These are phyloP conservation scores for Alligator mississippiensis DNA, from an alignment of 2,113 vertebrate genomes.

Conservation along the genomic window DNA sequence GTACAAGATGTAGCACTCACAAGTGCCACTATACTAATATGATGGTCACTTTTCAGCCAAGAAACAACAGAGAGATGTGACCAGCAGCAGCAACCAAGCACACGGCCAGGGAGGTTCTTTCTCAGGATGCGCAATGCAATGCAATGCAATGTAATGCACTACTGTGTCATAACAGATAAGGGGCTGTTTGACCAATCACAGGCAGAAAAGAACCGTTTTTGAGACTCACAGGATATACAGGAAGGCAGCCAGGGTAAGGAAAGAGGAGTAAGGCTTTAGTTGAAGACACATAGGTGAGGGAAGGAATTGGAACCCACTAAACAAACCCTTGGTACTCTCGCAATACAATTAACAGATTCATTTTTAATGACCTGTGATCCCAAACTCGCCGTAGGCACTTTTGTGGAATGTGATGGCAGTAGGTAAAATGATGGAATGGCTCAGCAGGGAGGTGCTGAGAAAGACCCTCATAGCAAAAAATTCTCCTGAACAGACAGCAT, in stretches of 20 bases:
- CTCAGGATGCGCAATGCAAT: background rate
- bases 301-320: background rate
- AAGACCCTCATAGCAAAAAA: conserved; percentile 15
- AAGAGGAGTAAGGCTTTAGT: fast-evolving
- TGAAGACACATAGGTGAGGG: fast-evolving
- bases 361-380: background rate
- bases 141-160: background rate
- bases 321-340: background rate
- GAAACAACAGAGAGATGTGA: fast-evolving
- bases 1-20: background rate
- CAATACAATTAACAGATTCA: background rate
- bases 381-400: conserved; percentile 51
- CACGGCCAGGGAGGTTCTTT: background rate
- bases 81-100: fast-evolving
- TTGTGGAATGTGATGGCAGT: conserved; percentile 57
- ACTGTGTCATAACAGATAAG: fast-evolving
- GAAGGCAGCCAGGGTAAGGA: background rate
- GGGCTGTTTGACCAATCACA: background rate
- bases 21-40: fast-evolving
- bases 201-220: background rate
- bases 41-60: background rate
- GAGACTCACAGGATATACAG: fast-evolving
- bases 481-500: background rate
- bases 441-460: background rate
- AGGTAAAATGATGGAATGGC: conserved; percentile 19